Evolutionary conservation across 2,888 invertebrate species (phyloP).

Genomic region (Mythimna pallens): DNA sequence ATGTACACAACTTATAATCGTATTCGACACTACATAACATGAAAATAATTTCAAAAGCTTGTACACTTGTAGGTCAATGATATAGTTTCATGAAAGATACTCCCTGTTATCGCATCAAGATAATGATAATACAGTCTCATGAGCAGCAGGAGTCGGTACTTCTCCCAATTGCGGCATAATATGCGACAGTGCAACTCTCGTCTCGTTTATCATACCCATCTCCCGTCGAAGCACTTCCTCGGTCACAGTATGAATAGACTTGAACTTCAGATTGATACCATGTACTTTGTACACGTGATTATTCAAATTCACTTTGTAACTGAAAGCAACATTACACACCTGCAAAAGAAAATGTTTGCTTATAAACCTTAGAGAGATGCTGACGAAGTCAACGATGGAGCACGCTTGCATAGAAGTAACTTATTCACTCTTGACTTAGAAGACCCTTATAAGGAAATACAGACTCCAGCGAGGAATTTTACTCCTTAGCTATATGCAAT

Average conservation of each 20-base stretch:
- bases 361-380: not conserved
- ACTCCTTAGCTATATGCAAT: not conserved
- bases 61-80: constrained; percentile 13
- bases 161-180: constrained; percentile 81
- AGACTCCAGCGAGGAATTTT: no score
- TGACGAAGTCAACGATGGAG: not conserved
- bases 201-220: constrained; percentile 81
- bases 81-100: constrained; percentile 19
- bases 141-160: constrained; percentile 81
- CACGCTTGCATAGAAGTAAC: no score
- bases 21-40: constrained; percentile 6
- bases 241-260: constrained; percentile 87
- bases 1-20: constrained; percentile 20
- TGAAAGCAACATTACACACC: constrained; percentile 89
- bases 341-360: constrained; percentile 61
- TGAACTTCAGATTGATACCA: constrained; percentile 88
- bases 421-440: no score
- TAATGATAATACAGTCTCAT: constrained; percentile 77
- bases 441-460: no score
- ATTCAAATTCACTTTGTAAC: constrained; percentile 89
- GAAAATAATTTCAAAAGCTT: constrained; percentile 29
- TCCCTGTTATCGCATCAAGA: constrained; percentile 41
- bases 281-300: constrained; percentile 88
- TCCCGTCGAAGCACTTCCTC: constrained; percentile 84
- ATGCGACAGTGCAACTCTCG: constrained; percentile 79